Evolutionary conservation across 1,140 invertebrate species (phyloP).

Genomic region (Batillaria attramentaria): DNA sequence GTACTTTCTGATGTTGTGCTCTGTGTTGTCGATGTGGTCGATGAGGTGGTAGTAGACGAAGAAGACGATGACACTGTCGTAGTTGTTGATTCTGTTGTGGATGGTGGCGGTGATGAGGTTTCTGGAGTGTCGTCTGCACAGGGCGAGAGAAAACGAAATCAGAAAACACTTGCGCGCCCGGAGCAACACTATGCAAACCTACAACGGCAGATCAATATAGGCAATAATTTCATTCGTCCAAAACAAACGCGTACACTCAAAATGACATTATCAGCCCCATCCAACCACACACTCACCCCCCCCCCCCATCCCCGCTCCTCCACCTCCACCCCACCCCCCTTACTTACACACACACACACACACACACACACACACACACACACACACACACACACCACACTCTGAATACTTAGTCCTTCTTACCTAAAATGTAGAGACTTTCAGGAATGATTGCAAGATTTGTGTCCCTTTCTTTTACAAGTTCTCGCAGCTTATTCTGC

Average conservation of each 20-base stretch:
- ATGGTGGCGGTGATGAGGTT: not conserved
- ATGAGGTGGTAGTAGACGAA: not conserved
- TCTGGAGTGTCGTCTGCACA: conserved; percentile 23
- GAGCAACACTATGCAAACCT: not conserved
- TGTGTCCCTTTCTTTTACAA: not conserved
- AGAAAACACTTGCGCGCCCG: not conserved
- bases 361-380: not conserved
- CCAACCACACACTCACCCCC: not conserved
- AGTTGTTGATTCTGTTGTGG: not conserved
- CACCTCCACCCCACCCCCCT: not conserved
- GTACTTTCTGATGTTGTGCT: not conserved
- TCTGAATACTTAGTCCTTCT: not conserved
- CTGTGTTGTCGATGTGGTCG: not conserved
- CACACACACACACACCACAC: too few relatives aligned
- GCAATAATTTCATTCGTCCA: conserved; percentile 26
- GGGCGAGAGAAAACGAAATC: conserved; percentile 5
- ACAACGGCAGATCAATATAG: too few relatives aligned
- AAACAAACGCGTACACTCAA: not conserved
- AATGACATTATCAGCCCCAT: not conserved
- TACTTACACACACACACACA: not conserved
- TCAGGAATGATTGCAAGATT: conserved; percentile 11
- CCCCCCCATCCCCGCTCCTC: not conserved
- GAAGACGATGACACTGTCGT: conserved; percentile 10
- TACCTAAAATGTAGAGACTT: not conserved
- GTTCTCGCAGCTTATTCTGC: not conserved